Evolutionary conservation across 2,797 vertebrate species (phyloP).

Genomic region (Chloroceryle amazona): DNA sequence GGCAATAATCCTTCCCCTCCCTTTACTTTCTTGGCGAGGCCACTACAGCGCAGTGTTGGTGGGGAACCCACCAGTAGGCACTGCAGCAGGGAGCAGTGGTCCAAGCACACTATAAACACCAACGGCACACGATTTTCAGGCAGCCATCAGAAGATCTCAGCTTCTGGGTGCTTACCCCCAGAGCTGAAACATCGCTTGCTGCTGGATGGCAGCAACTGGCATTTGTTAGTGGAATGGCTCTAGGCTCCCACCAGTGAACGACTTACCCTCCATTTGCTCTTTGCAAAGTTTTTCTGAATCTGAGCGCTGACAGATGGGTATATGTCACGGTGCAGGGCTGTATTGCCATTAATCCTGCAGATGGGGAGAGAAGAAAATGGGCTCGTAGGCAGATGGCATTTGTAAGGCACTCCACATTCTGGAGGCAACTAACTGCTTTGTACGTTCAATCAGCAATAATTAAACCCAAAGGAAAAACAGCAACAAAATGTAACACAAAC

Average conservation of each 20-base stretch:
- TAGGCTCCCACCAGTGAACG: background rate
- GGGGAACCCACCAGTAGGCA: accelerated
- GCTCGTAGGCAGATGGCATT: constrained; percentile 59
- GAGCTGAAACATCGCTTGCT: background rate
- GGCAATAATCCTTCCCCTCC: background rate
- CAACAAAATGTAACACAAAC: constrained; percentile 65
- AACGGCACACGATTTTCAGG: background rate
- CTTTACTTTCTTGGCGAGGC: background rate
- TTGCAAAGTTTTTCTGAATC: constrained; percentile 94
- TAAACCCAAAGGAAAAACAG: constrained; percentile 74
- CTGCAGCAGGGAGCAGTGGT: background rate
- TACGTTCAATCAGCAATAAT: constrained; percentile 73
- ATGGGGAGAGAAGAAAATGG: constrained; percentile 53
- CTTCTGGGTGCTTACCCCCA: background rate
- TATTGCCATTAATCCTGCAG: constrained; percentile 91
- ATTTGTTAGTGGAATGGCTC: background rate
- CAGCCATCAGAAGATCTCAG: background rate
- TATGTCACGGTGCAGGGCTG: constrained; percentile 89
- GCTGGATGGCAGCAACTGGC: background rate
- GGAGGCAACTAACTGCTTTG: constrained; percentile 48
- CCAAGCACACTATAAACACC: accelerated
- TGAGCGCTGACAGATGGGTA: constrained; percentile 91
- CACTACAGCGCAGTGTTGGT: accelerated
- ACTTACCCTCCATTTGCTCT: constrained; percentile 94
- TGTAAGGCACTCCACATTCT: constrained; percentile 61